Percentiles rank a stretch among this genome's conserved stretches.
phyloP scores from a whole-genome alignment of 1,140 invertebrate genomes.

The Hirudo medicinalis region DNA sequence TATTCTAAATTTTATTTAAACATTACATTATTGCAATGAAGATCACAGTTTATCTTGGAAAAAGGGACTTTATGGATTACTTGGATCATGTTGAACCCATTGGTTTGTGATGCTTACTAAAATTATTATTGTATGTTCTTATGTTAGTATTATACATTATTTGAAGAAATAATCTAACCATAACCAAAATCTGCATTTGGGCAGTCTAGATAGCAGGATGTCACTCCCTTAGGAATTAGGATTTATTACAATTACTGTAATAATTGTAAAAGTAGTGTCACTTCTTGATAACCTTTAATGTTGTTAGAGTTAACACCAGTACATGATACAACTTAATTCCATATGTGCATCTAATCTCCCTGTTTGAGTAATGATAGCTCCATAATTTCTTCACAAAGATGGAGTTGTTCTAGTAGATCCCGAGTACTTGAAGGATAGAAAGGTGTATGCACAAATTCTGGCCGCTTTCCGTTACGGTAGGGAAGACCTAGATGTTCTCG shows the following conservation, averaged over 20 bases:
- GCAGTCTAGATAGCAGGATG: too few species aligned
- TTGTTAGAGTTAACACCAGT: neutral
- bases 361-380: neutral
- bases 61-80: conserved; percentile 90
- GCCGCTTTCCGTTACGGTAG: conserved; percentile 95
- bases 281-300: too few species aligned
- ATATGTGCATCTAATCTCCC: neutral
- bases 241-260: too few species aligned
- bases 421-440: conserved; percentile 67
- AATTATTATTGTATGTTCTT: conserved; percentile 15
- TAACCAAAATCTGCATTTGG: too few species aligned
- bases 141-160: too few species aligned
- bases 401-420: conserved; percentile 95
- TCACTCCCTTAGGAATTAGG: too few species aligned
- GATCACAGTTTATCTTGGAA: conserved; percentile 83
- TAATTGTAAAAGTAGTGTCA: neutral
- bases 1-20: conserved; percentile 4
- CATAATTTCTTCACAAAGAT: conserved; percentile 50
- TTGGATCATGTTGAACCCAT: conserved; percentile 79
- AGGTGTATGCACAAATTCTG: conserved; percentile 84
- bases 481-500: conserved; percentile 92
- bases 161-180: too few species aligned
- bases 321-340: neutral
- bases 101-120: conserved; percentile 49
- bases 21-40: conserved; percentile 41